phyloP scores from a whole-genome alignment of 2,888 invertebrate species.

The Eristalis pertinax region DNA sequence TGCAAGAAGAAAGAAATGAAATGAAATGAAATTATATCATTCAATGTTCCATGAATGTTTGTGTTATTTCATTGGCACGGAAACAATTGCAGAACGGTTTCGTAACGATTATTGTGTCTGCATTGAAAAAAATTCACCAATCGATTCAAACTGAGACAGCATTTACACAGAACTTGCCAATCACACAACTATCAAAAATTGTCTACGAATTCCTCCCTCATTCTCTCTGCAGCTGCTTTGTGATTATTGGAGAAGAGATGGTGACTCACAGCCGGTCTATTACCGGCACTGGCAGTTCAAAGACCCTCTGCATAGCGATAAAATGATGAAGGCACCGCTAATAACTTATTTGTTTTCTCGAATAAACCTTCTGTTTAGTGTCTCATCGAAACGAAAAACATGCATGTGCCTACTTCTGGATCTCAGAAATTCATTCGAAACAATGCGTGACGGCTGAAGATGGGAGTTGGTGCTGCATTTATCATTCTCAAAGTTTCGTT shows the following conservation, averaged over 20 bases:
- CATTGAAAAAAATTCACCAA: conserved; percentile 33
- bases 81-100: conserved; percentile 23
- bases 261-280: conserved; percentile 44
- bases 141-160: conserved; percentile 26
- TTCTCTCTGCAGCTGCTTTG: not conserved
- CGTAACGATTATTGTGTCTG: not conserved
- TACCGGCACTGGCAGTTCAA: conserved; percentile 31
- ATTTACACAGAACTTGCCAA: not conserved
- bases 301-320: conserved; percentile 30
- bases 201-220: conserved; percentile 6
- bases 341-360: conserved; percentile 35
- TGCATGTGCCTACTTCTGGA: conserved; percentile 7
- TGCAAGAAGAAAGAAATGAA: not conserved
- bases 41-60: conserved; percentile 45
- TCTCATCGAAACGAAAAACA: conserved; percentile 5
- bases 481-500: conserved; percentile 1
- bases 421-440: conserved; percentile 3
- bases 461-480: conserved; percentile 9
- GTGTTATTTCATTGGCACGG: not conserved
- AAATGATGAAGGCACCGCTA: conserved; percentile 25
- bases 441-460: conserved; percentile 15
- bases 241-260: not conserved
- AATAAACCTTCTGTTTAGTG: conserved; percentile 22
- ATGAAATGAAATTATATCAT: conserved; percentile 21
- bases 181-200: conserved; percentile 14